Evolutionary conservation across 2,888 invertebrate genomes (phyloP), one percentile per base, ranked within the genome.

Genomic region (Loripinus fragilis): DNA sequence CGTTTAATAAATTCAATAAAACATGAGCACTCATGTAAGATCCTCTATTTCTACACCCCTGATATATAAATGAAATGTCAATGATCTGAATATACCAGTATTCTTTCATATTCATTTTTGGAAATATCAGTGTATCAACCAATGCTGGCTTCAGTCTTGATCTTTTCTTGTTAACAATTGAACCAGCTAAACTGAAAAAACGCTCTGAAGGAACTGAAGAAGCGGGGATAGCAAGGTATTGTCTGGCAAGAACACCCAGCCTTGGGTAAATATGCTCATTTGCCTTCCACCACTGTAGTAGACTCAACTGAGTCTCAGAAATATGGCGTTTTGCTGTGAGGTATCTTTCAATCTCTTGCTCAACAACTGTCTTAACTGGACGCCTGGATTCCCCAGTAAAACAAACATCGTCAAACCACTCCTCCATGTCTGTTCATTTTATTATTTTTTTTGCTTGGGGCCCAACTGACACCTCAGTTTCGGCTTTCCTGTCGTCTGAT

Each of bases 201-300:
- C 78, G 41, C 50, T 78, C 73, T 25, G 60, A 55, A 48, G 73
- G 78, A 17, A 78, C 66, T 12, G 73, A 78, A 7, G 78, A 69
- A 7, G 78, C 78, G 7, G 78, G 78, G 3, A 78, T 41, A 30
- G 64, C 38, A 28, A 74, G 38, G 60, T 74, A 69, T 30, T 74
- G 69, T 33, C 28, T 73, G 2, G 73, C 78, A 20, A 78, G n/a
- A 30, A 68, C 45, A 64, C 66, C 28, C 15, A 80, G 20, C 10
- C 66, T 38, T 5, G 76, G 72, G 25, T 76, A 80, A 28, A 33
- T 15, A 23, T 64, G n/a, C 30, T 72, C 23, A 67, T 80, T 50
- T 73, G 64, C 23, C 45, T 69, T 48, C 81, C 74, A 77, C 81
- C 77, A 81, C 12, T 76, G 48, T 3, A 76, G n/a, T 0, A 74